These are phyloP conservation scores for Macaca mulatta DNA, from an alignment of 2,113 vertebrate genomes.

Conservation along the genomic window DNA sequence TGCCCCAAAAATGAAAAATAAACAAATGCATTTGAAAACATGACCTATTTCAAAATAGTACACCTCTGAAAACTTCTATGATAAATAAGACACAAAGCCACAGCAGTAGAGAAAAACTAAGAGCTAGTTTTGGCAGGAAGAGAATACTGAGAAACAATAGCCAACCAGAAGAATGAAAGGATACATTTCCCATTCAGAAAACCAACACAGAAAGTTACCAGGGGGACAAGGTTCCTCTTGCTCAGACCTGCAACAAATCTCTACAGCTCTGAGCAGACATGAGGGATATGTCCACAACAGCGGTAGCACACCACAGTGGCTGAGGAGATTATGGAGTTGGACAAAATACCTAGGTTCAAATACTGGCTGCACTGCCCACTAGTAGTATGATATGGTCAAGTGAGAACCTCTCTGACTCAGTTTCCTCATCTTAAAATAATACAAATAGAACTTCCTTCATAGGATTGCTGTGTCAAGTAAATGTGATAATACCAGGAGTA, in stretches of 20 bases:
- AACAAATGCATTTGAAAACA: neutral
- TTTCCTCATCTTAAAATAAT: constrained; percentile 17
- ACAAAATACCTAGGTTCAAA: neutral
- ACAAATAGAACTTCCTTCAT: neutral
- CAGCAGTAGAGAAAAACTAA: neutral
- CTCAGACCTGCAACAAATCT: neutral
- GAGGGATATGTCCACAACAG: neutral
- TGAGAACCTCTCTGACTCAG: neutral
- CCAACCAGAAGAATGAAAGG: constrained; percentile 30
- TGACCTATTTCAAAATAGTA: neutral
- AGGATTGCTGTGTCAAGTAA: neutral
- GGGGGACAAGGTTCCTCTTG: neutral
- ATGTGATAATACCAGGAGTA: neutral
- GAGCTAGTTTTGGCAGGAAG: neutral
- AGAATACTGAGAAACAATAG: neutral
- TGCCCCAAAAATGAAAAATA: no score
- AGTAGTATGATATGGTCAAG: neutral
- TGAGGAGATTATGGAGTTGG: neutral
- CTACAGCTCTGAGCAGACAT: neutral
- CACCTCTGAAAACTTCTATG: neutral
- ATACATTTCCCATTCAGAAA: neutral
- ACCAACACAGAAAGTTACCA: constrained; percentile 6
- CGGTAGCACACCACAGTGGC: neutral
- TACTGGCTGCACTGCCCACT: neutral
- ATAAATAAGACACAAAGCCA: constrained; percentile 24